Percentiles rank a stretch among this genome's conserved stretches.
These are phyloP conservation scores for Lycocerus yunnanus DNA, from an alignment of 2,888 invertebrate genomes.

Conservation along the genomic window DNA sequence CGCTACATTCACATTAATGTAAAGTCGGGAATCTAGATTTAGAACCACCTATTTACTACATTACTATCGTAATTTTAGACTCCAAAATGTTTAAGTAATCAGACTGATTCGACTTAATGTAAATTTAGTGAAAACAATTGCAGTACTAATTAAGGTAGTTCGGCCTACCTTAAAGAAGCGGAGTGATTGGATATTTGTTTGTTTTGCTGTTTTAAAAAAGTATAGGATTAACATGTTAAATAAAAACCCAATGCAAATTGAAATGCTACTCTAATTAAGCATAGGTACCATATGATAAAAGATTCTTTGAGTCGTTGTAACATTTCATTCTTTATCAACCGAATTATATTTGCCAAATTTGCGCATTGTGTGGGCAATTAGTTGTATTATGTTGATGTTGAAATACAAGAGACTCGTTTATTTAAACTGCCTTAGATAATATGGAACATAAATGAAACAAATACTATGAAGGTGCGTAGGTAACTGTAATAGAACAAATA, in stretches of 20 bases:
- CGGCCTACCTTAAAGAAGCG: not conserved
- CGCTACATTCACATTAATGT: not conserved
- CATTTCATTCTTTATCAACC: not conserved
- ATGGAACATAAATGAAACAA: not conserved
- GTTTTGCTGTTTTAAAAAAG: not conserved
- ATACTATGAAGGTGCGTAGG: not conserved
- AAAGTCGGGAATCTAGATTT: not conserved
- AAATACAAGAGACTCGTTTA: not conserved
- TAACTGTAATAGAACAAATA: not conserved
- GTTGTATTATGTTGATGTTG: not conserved
- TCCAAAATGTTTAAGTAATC: not conserved
- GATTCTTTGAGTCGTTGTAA: not conserved
- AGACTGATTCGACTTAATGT: not conserved
- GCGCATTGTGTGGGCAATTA: not conserved
- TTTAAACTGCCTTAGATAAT: not conserved
- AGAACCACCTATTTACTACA: not conserved
- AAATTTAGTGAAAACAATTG: not conserved
- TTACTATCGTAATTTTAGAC: not conserved
- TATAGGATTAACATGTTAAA: not conserved
- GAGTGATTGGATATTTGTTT: not conserved
- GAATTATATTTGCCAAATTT: not conserved
- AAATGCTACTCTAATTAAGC: not conserved
- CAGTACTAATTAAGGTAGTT: not conserved
- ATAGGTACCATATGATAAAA: not conserved
- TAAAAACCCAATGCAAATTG: not conserved